Evolutionary conservation across 2,797 vertebrate species (phyloP).

Genomic region (Alectoris magna): DNA sequence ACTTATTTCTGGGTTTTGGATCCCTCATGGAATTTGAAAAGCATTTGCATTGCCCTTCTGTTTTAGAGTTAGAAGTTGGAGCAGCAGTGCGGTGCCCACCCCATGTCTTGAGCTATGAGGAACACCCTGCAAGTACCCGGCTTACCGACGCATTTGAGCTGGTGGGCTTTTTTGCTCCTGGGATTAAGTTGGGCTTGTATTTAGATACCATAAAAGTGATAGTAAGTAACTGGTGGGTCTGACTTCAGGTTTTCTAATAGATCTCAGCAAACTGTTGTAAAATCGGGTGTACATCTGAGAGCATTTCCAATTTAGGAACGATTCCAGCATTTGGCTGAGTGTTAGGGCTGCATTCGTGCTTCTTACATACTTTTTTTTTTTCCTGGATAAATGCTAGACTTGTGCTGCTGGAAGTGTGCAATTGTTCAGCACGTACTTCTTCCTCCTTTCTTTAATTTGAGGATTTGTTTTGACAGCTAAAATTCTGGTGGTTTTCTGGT

Average conservation of each 20-base stretch:
- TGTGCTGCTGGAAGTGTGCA: constrained; percentile 41
- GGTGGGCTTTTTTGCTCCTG: background rate
- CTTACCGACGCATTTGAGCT: rapidly evolving
- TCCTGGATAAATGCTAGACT: constrained; percentile 43
- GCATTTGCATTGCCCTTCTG: background rate
- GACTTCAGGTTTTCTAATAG: background rate
- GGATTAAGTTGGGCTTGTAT: background rate
- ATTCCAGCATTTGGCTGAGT: constrained; percentile 22
- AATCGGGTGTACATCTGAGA: background rate
- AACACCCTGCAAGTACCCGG: rapidly evolving
- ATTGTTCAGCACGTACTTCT: constrained; percentile 63
- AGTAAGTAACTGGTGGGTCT: background rate
- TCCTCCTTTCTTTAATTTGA: constrained; percentile 54
- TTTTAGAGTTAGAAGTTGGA: background rate
- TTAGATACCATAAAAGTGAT: background rate
- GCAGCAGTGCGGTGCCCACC: background rate
- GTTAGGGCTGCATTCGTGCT: background rate
- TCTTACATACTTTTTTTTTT: background rate
- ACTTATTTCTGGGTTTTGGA: background rate
- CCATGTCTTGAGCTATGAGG: background rate
- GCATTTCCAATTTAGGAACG: constrained; percentile 4
- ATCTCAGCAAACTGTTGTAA: background rate
- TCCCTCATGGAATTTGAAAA: background rate
- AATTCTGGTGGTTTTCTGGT: constrained; percentile 68
- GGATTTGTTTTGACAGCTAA: constrained; percentile 71